Evolutionary conservation across 2,888 invertebrate species (phyloP).

Genomic region (Troglohyphantes excavatus): DNA sequence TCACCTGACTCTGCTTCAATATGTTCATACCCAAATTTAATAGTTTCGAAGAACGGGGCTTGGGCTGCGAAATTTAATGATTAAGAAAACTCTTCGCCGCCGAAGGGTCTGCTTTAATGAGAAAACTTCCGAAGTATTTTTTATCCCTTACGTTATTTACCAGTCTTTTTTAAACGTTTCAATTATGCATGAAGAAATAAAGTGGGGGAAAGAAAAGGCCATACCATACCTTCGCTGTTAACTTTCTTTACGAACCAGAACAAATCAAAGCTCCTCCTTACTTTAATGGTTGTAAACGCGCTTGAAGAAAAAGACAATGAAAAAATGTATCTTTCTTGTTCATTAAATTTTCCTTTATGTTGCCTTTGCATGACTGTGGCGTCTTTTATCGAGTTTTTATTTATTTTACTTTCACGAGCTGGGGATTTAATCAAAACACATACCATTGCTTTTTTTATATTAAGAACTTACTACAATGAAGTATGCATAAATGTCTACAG

Average conservation of each 20-base stretch:
- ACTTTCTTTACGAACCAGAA: conserved; percentile 19
- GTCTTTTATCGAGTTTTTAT: conserved; percentile 36
- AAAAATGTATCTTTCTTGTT: conserved; percentile 11
- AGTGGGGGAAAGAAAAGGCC: not conserved
- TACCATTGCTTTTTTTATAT: not conserved
- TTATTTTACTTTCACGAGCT: not conserved
- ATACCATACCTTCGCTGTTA: not conserved
- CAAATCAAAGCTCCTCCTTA: conserved; percentile 25
- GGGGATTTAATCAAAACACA: conserved; percentile 30
- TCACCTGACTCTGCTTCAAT: not conserved
- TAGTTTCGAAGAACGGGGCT: conserved; percentile 22
- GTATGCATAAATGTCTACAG: not conserved
- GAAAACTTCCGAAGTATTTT: conserved; percentile 23
- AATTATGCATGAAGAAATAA: conserved; percentile 47
- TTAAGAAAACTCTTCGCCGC: conserved; percentile 35
- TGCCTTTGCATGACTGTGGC: conserved; percentile 47
- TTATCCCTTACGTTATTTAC: not conserved
- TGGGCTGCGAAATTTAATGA: conserved; percentile 44
- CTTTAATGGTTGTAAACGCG: conserved; percentile 45
- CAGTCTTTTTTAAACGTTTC: not conserved
- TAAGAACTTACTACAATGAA: not conserved
- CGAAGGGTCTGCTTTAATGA: conserved; percentile 36
- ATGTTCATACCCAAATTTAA: conserved; percentile 9
- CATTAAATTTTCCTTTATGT: conserved; percentile 48
- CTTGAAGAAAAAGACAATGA: conserved; percentile 10